A percentile compares a stretch with the other conserved stretches of the same genome.
Evolutionary conservation across 2,113 vertebrate genomes (phyloP).

Genomic region (Neoarius graeffei): DNA sequence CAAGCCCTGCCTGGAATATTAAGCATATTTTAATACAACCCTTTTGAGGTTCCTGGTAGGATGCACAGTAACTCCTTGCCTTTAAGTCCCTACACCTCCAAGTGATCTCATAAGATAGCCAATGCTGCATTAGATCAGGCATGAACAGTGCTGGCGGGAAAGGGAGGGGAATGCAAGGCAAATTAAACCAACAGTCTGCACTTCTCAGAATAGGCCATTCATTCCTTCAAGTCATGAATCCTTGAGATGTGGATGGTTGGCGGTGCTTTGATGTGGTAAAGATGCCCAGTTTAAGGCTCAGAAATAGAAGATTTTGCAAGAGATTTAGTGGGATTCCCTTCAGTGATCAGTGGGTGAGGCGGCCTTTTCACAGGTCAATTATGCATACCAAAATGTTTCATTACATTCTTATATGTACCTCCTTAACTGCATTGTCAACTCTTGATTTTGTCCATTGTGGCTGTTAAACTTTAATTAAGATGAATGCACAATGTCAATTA

Average conservation of each 20-base stretch:
- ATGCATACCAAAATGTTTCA: slow-evolving; percentile 63
- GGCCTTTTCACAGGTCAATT: slow-evolving; percentile 58
- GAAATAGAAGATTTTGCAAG: slow-evolving; percentile 65
- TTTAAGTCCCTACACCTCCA: slow-evolving; percentile 72
- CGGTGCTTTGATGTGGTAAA: slow-evolving; percentile 74
- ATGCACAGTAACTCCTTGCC: slow-evolving; percentile 72
- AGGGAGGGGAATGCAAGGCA: slow-evolving; percentile 53
- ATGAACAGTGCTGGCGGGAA: slow-evolving; percentile 58
- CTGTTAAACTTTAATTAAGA: slow-evolving; percentile 47
- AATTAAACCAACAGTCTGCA: slow-evolving; percentile 74
- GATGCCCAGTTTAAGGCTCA: slow-evolving; percentile 62
- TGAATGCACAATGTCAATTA: slow-evolving; percentile 40
- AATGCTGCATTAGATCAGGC: slow-evolving; percentile 64
- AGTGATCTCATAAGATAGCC: slow-evolving; percentile 74
- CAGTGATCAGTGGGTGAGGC: slow-evolving; percentile 59
- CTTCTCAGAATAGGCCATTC: slow-evolving; percentile 75
- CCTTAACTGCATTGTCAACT: slow-evolving; percentile 42
- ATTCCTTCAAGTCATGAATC: slow-evolving; percentile 71
- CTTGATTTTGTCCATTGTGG: slow-evolving; percentile 53
- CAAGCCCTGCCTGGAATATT: slow-evolving; percentile 77
- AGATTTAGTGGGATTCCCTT: slow-evolving; percentile 64
- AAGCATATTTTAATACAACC: slow-evolving; percentile 73
- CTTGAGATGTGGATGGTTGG: slow-evolving; percentile 63
- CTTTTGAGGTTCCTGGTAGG: slow-evolving; percentile 75
- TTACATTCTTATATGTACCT: slow-evolving; percentile 51